Conservation (phyloP, 2,888 invertebrate genomes). For the Hemithea aestivaria region DNA sequence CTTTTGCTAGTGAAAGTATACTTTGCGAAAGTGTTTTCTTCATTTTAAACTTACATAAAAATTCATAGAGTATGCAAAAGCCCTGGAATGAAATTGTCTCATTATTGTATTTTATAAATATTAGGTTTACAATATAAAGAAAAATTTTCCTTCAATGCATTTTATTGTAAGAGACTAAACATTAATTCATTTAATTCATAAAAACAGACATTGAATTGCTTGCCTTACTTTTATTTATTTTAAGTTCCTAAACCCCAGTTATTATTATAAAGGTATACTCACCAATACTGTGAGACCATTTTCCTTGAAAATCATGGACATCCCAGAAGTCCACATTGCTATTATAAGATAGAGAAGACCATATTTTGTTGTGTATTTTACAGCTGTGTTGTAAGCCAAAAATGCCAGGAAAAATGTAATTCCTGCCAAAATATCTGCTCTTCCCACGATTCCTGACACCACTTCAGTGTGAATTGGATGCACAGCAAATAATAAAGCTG, state of each 20-base stretch:
- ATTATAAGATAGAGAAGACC: slow-evolving; percentile 37
- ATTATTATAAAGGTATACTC: too few species aligned
- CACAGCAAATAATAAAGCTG: slow-evolving; percentile 88
- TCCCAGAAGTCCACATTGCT: slow-evolving; percentile 67
- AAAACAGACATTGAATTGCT: too few species aligned
- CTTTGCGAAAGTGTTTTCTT: slow-evolving; percentile 19
- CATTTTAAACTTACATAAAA: slow-evolving; percentile 50
- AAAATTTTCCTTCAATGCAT: too few species aligned
- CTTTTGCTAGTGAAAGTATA: background rate
- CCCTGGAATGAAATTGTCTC: slow-evolving; percentile 74
- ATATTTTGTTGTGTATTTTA: slow-evolving; percentile 26
- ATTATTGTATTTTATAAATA: too few species aligned
- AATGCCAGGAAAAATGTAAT: slow-evolving; percentile 86
- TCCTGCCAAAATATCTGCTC: slow-evolving; percentile 93
- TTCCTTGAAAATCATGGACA: slow-evolving; percentile 94
- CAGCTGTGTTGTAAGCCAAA: slow-evolving; percentile 78
- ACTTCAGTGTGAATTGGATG: slow-evolving; percentile 97
- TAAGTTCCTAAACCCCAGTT: too few species aligned
- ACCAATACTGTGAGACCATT: slow-evolving; percentile 94
- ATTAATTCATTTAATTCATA: too few species aligned
- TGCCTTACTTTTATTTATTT: too few species aligned
- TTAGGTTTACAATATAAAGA: too few species aligned
- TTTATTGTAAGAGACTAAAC: too few species aligned
- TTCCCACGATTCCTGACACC: slow-evolving; percentile 93
- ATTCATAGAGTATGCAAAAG: slow-evolving; percentile 84